Evolutionary conservation across 2,888 invertebrate species (phyloP), one percentile per base, ranked within the genome.

Genomic region (Drosophila siamana): DNA sequence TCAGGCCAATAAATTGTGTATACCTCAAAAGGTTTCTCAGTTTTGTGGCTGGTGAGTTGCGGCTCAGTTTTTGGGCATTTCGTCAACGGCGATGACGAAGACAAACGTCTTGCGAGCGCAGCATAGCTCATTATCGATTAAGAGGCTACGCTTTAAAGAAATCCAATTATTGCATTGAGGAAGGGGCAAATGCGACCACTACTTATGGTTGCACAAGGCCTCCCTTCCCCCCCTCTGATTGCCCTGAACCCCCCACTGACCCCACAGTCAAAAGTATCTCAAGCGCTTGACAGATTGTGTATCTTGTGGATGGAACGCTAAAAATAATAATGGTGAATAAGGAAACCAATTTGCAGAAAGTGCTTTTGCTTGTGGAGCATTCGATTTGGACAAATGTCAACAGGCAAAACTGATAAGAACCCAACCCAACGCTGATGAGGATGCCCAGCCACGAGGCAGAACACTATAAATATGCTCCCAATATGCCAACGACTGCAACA

Each of bases 41-140:
- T 16, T 24, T 22, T 16, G 48, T 26, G 38, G 1, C 19, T 19
- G 16, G 19, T 33, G 22, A 38, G 55, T 36, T 50, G 52, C 38
- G 41, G 16, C 26, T 52, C 50, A 52, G 11, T 59, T 73, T 73
- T 78, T 54, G 40, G 55, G 47, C 44, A 78, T 76, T 76, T 70
- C 79, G 71, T 70, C 70, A 77, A 75, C 56, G 52, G 51, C 56
- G 66, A 81, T 76, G 86, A 68, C 67, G 78, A 70, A 67, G 68
- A 61, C 59, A 66, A 57, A 44, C 47, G 46, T 16, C 8, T 46
- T 41, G 26, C 22, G 33, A 7, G n/a, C 36, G 47, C 62, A 57
- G 63, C 38, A 44, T 62, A 62, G 63, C 88, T 78, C 70, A 88
- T 86, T 84, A 84, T 84, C 79, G 85, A 86, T 86, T 88, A 81